Evolutionary conservation across 2,797 vertebrate species (phyloP).

Genomic region (Anas acuta): DNA sequence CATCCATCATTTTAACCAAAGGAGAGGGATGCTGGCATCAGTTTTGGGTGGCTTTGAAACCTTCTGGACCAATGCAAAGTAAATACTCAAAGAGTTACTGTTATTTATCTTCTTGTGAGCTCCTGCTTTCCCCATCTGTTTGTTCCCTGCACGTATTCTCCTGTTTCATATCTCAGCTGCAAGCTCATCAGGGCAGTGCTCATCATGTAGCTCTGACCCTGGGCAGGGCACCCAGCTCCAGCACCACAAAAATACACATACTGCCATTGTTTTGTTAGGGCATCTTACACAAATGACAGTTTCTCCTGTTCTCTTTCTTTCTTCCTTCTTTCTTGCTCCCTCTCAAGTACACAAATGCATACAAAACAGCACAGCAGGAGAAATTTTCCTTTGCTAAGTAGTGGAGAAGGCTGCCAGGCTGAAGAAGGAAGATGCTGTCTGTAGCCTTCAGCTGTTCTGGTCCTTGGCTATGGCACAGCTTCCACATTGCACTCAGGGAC

Average conservation of each 20-base stretch:
- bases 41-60: neutral
- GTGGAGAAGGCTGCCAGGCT: neutral
- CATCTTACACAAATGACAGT: neutral
- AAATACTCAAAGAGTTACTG: neutral
- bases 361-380: neutral
- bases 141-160: neutral
- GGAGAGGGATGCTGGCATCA: neutral
- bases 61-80: neutral
- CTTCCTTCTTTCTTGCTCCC: neutral
- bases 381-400: neutral
- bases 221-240: neutral
- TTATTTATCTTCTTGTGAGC: neutral
- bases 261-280: neutral
- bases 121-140: neutral
- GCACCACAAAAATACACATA: neutral
- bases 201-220: neutral
- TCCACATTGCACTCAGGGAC: rapidly evolving
- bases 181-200: neutral
- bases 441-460: neutral
- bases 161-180: neutral
- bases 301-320: neutral
- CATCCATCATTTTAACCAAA: neutral
- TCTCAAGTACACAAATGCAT: neutral
- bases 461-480: rapidly evolving
- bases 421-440: neutral